phyloP scores from a whole-genome alignment of 1,140 invertebrate species.

The Monochamus saltuarius region DNA sequence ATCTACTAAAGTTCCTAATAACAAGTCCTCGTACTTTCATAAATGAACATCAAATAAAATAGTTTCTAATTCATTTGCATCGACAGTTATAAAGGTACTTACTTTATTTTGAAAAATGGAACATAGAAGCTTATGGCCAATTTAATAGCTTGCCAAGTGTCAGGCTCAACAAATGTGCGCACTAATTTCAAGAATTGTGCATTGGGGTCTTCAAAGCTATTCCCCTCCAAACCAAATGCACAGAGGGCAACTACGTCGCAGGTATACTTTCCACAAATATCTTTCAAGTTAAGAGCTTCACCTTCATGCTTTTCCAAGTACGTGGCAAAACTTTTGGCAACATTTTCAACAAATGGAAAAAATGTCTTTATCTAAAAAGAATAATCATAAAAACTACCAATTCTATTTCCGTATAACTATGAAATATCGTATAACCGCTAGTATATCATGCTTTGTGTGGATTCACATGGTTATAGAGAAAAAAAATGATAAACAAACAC shows the following conservation, averaged over 20 bases:
- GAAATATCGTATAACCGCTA: too few species aligned
- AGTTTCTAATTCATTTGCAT: too few species aligned
- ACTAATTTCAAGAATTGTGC: conserved; percentile 52
- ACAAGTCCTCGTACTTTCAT: too few species aligned
- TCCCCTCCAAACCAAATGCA: conserved; percentile 53
- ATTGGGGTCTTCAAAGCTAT: conserved; percentile 49
- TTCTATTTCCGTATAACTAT: too few species aligned
- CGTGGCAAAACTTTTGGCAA: conserved; percentile 36
- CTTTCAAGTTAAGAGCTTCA: conserved; percentile 41
- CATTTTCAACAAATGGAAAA: conserved; percentile 39
- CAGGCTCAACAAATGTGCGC: conserved; percentile 35
- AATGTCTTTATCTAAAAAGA: conserved; percentile 37
- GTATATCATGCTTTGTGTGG: too few species aligned
- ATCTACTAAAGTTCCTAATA: too few species aligned
- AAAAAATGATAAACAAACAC: too few species aligned
- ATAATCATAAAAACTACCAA: too few species aligned
- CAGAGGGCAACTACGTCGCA: conserved; percentile 55
- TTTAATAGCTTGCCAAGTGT: conserved; percentile 23
- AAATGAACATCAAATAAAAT: too few species aligned
- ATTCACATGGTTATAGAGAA: too few species aligned
- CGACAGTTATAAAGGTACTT: too few species aligned
- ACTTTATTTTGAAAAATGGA: conserved; percentile 47
- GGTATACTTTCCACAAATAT: conserved; percentile 52
- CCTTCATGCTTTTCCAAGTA: conserved; percentile 35
- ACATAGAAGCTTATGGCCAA: conserved; percentile 45